These are phyloP conservation scores for Orientallactaga sibirica DNA, from an alignment of 2,797 vertebrate species.

Conservation along the genomic window DNA sequence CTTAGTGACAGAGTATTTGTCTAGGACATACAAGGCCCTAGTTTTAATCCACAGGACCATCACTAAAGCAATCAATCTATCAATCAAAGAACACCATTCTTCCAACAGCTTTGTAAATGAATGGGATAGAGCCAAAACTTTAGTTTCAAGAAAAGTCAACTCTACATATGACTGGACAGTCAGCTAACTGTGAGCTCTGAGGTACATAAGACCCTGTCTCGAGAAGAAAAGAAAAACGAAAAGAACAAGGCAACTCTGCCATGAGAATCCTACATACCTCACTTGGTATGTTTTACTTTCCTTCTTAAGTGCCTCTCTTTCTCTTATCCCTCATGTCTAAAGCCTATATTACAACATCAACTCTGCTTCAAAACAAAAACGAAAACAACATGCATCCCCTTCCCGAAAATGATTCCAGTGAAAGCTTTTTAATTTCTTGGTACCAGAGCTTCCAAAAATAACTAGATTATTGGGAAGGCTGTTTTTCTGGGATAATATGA, in stretches of 20 bases:
- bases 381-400: neutral
- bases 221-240: too few species aligned
- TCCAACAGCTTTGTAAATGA: constrained; percentile 36
- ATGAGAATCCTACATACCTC: too few species aligned
- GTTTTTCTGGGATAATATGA: constrained; percentile 56
- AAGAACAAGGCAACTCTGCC: too few species aligned
- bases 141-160: constrained; percentile 51
- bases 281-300: too few species aligned
- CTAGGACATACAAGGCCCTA: too few species aligned
- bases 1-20: too few species aligned
- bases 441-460: constrained; percentile 40
- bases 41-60: too few species aligned
- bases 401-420: constrained; percentile 29
- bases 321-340: too few species aligned
- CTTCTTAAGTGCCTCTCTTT: too few species aligned
- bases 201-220: neutral
- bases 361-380: too few species aligned
- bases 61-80: too few species aligned
- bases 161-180: constrained; percentile 16
- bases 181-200: constrained; percentile 34
- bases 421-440: constrained; percentile 68
- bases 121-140: constrained; percentile 9
- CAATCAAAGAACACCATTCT: neutral
- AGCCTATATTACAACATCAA: too few species aligned
- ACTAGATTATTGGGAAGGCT: constrained; percentile 22